Percentiles rank a stretch among this genome's conserved stretches.
Conservation (phyloP, 2,797 vertebrate genomes). For the Loris lydekkerianus region DNA sequence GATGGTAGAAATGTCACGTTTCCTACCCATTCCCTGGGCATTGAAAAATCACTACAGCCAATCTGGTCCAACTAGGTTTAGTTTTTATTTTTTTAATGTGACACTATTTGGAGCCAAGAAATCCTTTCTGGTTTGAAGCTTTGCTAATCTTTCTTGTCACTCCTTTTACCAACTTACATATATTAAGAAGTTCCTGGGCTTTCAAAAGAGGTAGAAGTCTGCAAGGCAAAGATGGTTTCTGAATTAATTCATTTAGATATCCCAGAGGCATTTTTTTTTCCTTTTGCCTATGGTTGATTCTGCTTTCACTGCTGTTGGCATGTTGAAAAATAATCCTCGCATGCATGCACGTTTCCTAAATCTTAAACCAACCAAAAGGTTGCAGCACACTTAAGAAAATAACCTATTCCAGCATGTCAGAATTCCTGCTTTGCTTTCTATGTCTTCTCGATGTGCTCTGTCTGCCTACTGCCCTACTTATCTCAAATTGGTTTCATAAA, state of each 20-base stretch:
- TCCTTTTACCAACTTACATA: constrained; percentile 23
- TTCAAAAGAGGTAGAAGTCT: constrained; percentile 64
- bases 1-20: background rate
- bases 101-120: constrained; percentile 59
- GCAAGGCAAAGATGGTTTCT: constrained; percentile 65
- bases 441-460: constrained; percentile 76
- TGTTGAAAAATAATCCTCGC: constrained; percentile 35
- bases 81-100: constrained; percentile 49
- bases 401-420: constrained; percentile 9
- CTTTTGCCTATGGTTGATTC: constrained; percentile 39
- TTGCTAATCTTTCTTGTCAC: constrained; percentile 70
- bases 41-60: background rate
- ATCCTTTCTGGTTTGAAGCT: constrained; percentile 64
- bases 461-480: constrained; percentile 71
- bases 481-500: constrained; percentile 79
- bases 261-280: constrained; percentile 41
- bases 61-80: constrained; percentile 1
- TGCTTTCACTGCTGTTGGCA: constrained; percentile 47
- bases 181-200: constrained; percentile 58
- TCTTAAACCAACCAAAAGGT: constrained; percentile 58
- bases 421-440: constrained; percentile 48
- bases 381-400: background rate
- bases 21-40: background rate
- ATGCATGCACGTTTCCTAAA: constrained; percentile 74
- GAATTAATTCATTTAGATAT: constrained; percentile 57